Conservation (phyloP, 2,888 invertebrate genomes). For the Liopterus haemorrhoidalis region DNA sequence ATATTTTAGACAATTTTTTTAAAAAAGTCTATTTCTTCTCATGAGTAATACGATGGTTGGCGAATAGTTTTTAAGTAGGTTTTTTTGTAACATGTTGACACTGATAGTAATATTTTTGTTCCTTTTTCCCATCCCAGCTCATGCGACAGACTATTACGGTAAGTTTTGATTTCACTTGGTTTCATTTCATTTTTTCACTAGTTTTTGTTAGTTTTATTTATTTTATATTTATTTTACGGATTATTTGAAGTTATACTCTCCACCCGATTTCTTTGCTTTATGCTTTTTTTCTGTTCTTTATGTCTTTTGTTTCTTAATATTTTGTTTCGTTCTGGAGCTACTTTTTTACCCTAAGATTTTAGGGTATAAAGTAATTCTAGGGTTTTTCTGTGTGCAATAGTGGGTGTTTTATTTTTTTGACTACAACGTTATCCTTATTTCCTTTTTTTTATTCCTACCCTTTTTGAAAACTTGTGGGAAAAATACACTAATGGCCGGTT, state of each 20-base stretch:
- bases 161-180: constrained; percentile 76
- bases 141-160: constrained; percentile 99
- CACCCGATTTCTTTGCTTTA: constrained; percentile 28
- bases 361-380: no score
- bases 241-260: constrained; percentile 24
- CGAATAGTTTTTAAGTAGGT: constrained; percentile 42
- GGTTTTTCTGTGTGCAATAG: no score
- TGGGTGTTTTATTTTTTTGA: no score
- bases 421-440: no score
- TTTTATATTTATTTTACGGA: constrained; percentile 13
- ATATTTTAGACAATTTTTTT: constrained; percentile 18
- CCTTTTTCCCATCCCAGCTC: constrained; percentile 60
- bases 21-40: no score
- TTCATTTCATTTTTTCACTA: constrained; percentile 33
- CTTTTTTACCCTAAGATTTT: constrained; percentile 1
- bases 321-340: constrained; percentile 9
- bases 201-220: constrained; percentile 15
- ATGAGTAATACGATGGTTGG: no score
- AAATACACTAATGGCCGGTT: no score
- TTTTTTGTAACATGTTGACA: constrained; percentile 36
- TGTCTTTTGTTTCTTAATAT: constrained; percentile 36
- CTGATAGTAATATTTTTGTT: constrained; percentile 40
- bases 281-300: constrained; percentile 29
- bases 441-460: no score
- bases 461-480: no score